phyloP scores from a whole-genome alignment of 2,888 invertebrate species.

The Lepidocyrtinus sp. region DNA sequence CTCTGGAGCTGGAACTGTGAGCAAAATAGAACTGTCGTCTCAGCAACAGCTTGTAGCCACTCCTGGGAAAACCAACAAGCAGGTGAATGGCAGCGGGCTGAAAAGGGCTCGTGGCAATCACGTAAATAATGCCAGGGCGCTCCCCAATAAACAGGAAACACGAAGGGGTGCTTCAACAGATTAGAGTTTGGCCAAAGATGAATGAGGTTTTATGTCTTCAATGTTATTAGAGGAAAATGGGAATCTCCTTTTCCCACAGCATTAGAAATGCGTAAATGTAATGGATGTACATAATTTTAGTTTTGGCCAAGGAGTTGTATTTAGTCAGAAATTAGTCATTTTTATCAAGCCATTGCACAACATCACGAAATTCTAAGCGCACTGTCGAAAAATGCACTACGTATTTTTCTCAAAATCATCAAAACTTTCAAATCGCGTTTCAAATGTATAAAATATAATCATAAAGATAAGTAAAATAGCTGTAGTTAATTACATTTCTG shows the following conservation, averaged over 20 bases:
- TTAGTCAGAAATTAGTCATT: not conserved
- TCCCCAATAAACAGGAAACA: not conserved
- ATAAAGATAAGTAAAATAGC: no score
- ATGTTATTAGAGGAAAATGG: no score
- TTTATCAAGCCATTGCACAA: not conserved
- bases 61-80: not conserved
- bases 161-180: not conserved
- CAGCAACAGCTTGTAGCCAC: conserved; percentile 1
- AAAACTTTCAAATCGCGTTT: no score
- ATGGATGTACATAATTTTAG: no score
- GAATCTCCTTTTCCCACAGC: no score
- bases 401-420: no score
- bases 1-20: not conserved
- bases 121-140: not conserved
- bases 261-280: no score
- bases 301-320: no score
- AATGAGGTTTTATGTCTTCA: no score
- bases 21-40: not conserved
- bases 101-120: not conserved
- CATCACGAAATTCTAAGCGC: not conserved
- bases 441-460: no score
- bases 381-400: not conserved
- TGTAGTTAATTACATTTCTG: no score
- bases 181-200: no score
- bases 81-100: not conserved